phyloP scores from a whole-genome alignment of 2,113 vertebrate genomes.

The Hippocampus mohnikei region DNA sequence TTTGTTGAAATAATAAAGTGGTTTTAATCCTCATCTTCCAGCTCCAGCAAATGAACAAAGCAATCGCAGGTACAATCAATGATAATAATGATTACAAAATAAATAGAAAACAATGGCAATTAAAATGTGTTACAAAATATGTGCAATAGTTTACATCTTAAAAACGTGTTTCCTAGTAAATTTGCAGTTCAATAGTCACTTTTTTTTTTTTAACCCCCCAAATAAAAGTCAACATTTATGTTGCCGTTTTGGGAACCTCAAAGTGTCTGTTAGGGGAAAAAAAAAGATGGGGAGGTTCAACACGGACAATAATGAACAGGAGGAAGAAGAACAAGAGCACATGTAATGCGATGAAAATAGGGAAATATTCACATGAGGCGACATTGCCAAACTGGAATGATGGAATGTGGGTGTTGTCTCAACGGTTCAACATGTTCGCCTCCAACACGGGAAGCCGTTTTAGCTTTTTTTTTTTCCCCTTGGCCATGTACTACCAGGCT shows the following conservation, averaged over 20 bases:
- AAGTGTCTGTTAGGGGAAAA: slow-evolving; percentile 9
- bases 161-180: slow-evolving; percentile 47
- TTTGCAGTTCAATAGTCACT: slow-evolving; percentile 51
- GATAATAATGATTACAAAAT: slow-evolving; percentile 66
- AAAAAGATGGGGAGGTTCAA: slow-evolving; percentile 7
- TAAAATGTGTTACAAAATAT: slow-evolving; percentile 73
- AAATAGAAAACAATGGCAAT: slow-evolving; percentile 71
- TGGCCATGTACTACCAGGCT: too few relatives aligned
- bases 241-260: slow-evolving; percentile 27
- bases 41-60: slow-evolving; percentile 42
- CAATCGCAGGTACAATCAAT: slow-evolving; percentile 51
- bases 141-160: slow-evolving; percentile 71
- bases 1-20: slow-evolving; percentile 34
- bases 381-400: background rate
- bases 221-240: slow-evolving; percentile 39
- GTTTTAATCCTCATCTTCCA: slow-evolving; percentile 47
- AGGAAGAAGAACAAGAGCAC: background rate
- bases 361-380: background rate
- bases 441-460: background rate
- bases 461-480: background rate
- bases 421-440: background rate
- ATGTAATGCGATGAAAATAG: background rate
- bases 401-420: slow-evolving; percentile 1
- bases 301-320: background rate
- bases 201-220: slow-evolving; percentile 24